These are phyloP conservation scores for Petrocephalus sullivani DNA, from an alignment of 2,797 vertebrate species.

Conservation along the genomic window DNA sequence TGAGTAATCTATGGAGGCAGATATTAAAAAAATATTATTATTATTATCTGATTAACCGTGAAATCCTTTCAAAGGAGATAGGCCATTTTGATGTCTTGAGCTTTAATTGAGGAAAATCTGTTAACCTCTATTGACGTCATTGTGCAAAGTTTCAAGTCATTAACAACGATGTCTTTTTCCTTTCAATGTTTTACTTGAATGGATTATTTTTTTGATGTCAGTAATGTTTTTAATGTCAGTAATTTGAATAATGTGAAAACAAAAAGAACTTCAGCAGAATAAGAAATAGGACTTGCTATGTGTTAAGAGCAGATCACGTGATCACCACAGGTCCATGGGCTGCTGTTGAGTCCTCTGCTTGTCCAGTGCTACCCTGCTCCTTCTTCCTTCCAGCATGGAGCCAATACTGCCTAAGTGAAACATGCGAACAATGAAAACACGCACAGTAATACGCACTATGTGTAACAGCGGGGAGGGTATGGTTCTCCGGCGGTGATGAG, in stretches of 20 bases:
- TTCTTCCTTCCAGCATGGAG: neutral
- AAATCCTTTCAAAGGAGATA: neutral
- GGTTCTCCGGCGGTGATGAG: neutral
- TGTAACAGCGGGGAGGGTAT: neutral
- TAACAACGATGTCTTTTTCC: neutral
- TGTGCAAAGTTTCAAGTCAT: neutral
- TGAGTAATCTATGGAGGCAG: conserved; percentile 13
- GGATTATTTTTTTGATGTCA: neutral
- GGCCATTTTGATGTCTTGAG: neutral
- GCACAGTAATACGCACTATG: neutral
- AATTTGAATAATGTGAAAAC: neutral
- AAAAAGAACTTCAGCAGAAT: neutral
- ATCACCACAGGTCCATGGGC: neutral
- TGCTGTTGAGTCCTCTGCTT: neutral
- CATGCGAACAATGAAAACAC: neutral
- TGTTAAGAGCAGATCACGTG: neutral
- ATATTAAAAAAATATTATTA: neutral
- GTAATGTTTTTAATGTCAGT: neutral
- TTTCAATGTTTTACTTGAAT: neutral
- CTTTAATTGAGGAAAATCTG: neutral
- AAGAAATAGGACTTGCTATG: neutral
- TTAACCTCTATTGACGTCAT: neutral
- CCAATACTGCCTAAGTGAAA: neutral
- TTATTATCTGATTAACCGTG: neutral
- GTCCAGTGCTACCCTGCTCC: neutral